Conservation (phyloP, 2,888 invertebrate genomes). For the Lysandra bellargus region DNA sequence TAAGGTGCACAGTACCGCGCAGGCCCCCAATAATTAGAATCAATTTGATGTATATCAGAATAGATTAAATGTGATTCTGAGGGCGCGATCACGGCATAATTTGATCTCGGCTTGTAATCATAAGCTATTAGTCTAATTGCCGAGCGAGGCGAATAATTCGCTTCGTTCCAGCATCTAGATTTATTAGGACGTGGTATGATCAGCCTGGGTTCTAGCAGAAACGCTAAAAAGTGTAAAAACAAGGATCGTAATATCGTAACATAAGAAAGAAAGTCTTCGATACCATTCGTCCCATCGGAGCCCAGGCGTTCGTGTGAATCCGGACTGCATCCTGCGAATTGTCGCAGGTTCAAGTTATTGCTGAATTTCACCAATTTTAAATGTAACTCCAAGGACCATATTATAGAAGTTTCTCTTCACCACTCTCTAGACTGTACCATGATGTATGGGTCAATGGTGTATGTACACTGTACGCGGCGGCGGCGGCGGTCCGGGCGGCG, state of each 20-base stretch:
- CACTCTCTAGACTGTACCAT: background rate
- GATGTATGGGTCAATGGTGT: background rate
- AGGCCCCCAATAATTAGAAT: slow-evolving; percentile 8
- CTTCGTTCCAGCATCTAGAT: background rate
- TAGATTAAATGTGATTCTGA: slow-evolving; percentile 1
- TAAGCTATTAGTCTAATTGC: slow-evolving; percentile 27
- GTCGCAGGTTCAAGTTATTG: too few species aligned
- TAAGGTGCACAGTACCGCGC: background rate
- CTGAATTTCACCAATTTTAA: background rate
- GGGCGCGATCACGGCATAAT: slow-evolving; percentile 20
- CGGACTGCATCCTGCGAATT: too few species aligned
- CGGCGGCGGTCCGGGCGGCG: background rate
- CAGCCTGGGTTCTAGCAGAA: too few species aligned
- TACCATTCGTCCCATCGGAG: too few species aligned
- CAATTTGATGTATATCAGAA: slow-evolving; percentile 31
- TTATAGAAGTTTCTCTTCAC: too few species aligned
- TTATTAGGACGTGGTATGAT: background rate
- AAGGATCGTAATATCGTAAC: too few species aligned
- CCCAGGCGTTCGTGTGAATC: too few species aligned
- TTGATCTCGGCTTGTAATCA: slow-evolving; percentile 26
- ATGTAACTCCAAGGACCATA: background rate
- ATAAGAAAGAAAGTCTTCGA: too few species aligned
- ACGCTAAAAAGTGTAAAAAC: too few species aligned
- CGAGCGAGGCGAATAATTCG: background rate
- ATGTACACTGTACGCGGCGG: background rate